Evolutionary conservation across 2,888 invertebrate species (phyloP).

Genomic region (Drosophila barbarae): DNA sequence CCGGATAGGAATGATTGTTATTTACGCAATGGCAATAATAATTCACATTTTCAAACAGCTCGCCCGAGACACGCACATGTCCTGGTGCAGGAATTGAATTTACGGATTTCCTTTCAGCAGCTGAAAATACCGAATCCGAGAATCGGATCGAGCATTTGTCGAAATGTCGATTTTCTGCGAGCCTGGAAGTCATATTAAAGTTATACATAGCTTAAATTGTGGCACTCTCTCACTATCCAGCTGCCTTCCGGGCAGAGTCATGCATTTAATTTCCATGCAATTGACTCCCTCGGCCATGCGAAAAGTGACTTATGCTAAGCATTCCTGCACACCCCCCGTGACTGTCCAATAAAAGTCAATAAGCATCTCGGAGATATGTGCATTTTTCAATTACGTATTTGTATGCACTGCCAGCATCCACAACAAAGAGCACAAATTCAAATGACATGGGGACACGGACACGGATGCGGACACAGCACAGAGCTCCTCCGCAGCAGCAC

Average conservation of each 20-base stretch:
- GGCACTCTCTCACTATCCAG: conserved; percentile 4
- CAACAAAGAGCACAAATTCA: conserved; percentile 66
- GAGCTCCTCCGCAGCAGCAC: conserved; percentile 14
- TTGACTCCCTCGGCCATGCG: conserved; percentile 28
- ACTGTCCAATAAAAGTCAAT: conserved; percentile 73
- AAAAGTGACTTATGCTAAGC: conserved; percentile 36
- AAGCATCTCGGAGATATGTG: conserved; percentile 64
- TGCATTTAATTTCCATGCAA: conserved; percentile 43
- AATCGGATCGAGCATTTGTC: conserved; percentile 2
- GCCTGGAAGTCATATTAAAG: neutral
- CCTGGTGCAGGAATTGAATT: conserved; percentile 56
- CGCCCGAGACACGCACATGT: conserved; percentile 27
- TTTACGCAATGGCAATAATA: conserved; percentile 76
- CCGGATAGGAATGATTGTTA: conserved; percentile 70
- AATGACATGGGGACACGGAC: conserved; percentile 56
- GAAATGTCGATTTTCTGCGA: conserved; percentile 4
- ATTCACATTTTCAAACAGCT: conserved; percentile 59
- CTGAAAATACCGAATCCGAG: conserved; percentile 62
- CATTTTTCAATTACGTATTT: conserved; percentile 70
- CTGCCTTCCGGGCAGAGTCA: conserved; percentile 14
- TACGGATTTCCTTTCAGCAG: conserved; percentile 54
- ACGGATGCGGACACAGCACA: neutral
- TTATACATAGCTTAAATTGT: conserved; percentile 2
- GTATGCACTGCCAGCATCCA: conserved; percentile 41
- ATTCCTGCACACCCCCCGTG: conserved; percentile 34